Evolutionary conservation across 2,888 invertebrate genomes (phyloP), one percentile per base, ranked within the genome.

Genomic region (Conistra vaccinii): DNA sequence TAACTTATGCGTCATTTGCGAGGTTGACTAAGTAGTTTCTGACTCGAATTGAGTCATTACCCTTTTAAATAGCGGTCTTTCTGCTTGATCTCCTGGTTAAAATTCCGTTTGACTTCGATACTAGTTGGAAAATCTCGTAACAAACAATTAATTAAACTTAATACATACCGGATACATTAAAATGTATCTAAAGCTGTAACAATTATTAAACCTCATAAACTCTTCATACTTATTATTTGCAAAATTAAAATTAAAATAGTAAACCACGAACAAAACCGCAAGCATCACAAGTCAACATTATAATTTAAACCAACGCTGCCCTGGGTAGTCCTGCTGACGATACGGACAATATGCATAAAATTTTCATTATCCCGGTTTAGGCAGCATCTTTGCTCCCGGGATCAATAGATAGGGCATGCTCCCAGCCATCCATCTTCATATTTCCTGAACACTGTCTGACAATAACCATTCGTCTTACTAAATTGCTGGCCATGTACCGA

Each of bases 361-460:
- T 73, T 76, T 78, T 85, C 76, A 85, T 77, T 77, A 85, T 74
- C 65, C 66, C 55, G 53, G 73, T 70, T 76, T 63, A 60, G 73
- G 70, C 70, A 80, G 73, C 68, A 70, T 80, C 77, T 69, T 69
- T 77, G 85, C 57, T 65, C 71, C 62, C 35, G 70, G 81, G 85
- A 88, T 89, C 90, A 89, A 89, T 88, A 87, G 88, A 89, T 90
- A 89, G 89, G 88, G 86, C 89, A 87, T 86, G 88, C 81, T 84
- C 84, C 85, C 80, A 76, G 84, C 85, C 87, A 95, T 94, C 93
- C 92, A 94, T 95, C 95, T 94, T 93, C 92, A 94, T 95, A 94
- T 93, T 93, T 93, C 91, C 90, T 90, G 90, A 91, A 91, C 90
- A 92, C 89, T 89, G 90, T 86, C 92, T 92, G 92, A 92, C 93